phyloP scores from a whole-genome alignment of 1,140 invertebrate species.

The Ceratitis capitata region DNA sequence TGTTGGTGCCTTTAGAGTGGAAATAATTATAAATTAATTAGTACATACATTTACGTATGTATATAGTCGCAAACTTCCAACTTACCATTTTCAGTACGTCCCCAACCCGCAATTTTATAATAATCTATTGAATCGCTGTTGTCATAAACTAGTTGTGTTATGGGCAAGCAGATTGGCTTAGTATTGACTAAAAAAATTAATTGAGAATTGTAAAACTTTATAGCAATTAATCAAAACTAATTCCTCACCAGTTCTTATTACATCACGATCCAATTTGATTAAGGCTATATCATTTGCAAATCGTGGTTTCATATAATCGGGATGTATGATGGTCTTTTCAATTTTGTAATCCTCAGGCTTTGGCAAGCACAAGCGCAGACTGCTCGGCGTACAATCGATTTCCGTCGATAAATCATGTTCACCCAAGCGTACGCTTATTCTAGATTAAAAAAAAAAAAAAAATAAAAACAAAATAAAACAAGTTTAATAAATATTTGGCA shows the following conservation, averaged over 20 bases:
- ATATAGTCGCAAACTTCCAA: neutral
- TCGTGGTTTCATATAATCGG: slow-evolving; percentile 68
- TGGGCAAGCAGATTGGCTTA: slow-evolving; percentile 55
- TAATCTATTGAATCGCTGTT: neutral
- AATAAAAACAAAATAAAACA: neutral
- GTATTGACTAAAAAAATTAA: slow-evolving; percentile 49
- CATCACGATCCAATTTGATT: slow-evolving; percentile 58
- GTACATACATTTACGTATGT: too few species aligned
- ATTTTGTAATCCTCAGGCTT: slow-evolving; percentile 68
- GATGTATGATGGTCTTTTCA: slow-evolving; percentile 69
- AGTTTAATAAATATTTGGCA: too few species aligned
- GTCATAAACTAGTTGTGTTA: neutral
- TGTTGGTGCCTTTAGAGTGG: neutral
- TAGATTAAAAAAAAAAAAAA: slow-evolving; percentile 43
- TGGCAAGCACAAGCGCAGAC: slow-evolving; percentile 65
- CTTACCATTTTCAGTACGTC: slow-evolving; percentile 40
- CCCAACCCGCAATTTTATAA: slow-evolving; percentile 54
- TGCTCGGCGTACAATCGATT: slow-evolving; percentile 67
- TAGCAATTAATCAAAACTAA: neutral
- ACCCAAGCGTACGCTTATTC: slow-evolving; percentile 69
- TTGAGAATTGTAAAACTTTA: neutral
- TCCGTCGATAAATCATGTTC: slow-evolving; percentile 70
- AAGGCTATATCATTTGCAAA: slow-evolving; percentile 75
- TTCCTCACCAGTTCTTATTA: slow-evolving; percentile 40
- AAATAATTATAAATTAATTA: neutral